Base-by-base conservation (phyloP, 2,113 vertebrate species). In the Ceyx melanurus region DNA sequence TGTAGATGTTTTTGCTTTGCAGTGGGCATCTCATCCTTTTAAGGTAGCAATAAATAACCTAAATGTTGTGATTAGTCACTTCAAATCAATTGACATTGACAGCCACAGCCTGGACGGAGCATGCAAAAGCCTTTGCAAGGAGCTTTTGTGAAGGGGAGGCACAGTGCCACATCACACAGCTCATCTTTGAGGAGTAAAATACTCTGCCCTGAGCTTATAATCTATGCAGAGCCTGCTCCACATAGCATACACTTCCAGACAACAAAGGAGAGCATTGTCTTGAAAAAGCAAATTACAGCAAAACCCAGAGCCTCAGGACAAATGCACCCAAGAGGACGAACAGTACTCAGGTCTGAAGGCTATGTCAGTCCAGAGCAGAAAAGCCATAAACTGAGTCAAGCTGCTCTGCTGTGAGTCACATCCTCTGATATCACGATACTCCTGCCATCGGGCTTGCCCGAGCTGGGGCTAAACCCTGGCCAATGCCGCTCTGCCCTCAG, bases 241-340 rank as follows among this genome's bases (percentile, higher is more conserved):
- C 0, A 0, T 56, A 57, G 35, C 35, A 46, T 37, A n/a, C 0
- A 0, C 20, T 53, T 89, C 37, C 28, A 74, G 28, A 61, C 43
- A 15, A 62, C 75, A 45, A 53, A 2, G 9, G 62, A 62, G 71
- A 88, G 19, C 37, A 37, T 54, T 26, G 11, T 45, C 28, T 4
- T 15, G 45, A 80, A 86, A 73, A 42, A 67, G 37, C 22, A 67
- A 67, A 81, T 37, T 4, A 22, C 40, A 57, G 29, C 46, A 68
- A 86, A 92, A 11, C n/a, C 29, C 68, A 48, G 58, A 60, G 62
- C 62, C 20, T 65, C 0, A 0, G 50, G n/a, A 73, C 17, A 65
- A 79, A 51, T 0, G 5, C 26, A 50, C 29, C 21, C 51, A 20
- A 50, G 15, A 45, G 15, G 64, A 53, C 0, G 0, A 83, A 51